Percentiles rank a stretch among this genome's conserved stretches.
phyloP scores from a whole-genome alignment of 2,888 invertebrate genomes.

The Ennomos quercinarius region DNA sequence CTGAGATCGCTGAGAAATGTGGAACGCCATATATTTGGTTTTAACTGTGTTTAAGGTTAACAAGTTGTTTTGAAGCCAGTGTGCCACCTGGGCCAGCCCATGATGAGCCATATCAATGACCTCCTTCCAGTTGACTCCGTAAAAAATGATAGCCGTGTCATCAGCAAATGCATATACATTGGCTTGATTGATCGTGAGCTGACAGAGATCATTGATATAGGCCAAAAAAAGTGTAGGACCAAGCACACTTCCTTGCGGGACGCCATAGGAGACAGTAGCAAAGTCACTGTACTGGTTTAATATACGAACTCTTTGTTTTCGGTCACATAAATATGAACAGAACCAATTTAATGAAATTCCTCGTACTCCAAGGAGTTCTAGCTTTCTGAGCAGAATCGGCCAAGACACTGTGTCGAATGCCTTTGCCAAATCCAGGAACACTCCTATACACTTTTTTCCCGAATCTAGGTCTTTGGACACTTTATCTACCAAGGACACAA shows the following conservation, averaged over 20 bases:
- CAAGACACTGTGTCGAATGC: conserved; percentile 30
- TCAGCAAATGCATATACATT: conserved; percentile 20
- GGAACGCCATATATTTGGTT: conserved; percentile 21
- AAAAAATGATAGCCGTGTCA: conserved; percentile 21
- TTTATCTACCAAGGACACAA: not conserved
- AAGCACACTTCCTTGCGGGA: conserved; percentile 17
- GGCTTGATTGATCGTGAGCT: conserved; percentile 13
- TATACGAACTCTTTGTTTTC: conserved; percentile 19
- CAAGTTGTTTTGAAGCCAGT: conserved; percentile 26
- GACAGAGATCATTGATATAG: conserved; percentile 23
- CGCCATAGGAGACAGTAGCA: conserved; percentile 11
- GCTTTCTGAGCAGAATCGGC: conserved; percentile 23
- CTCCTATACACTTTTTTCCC: conserved; percentile 7
- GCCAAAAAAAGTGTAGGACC: conserved; percentile 16
- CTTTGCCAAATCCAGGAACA: conserved; percentile 29
- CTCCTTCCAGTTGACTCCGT: conserved; percentile 20
- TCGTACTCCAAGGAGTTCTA: conserved; percentile 23
- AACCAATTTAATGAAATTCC: conserved; percentile 23
- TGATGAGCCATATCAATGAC: conserved; percentile 8
- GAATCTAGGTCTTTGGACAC: not conserved
- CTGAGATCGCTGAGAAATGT: not conserved
- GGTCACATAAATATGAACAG: conserved; percentile 18
- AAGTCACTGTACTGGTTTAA: conserved; percentile 5
- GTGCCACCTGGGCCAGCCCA: conserved; percentile 9
- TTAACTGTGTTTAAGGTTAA: conserved; percentile 20